phyloP scores from a whole-genome alignment of 2,888 invertebrate genomes.

The Exephanes ischioxanthus region DNA sequence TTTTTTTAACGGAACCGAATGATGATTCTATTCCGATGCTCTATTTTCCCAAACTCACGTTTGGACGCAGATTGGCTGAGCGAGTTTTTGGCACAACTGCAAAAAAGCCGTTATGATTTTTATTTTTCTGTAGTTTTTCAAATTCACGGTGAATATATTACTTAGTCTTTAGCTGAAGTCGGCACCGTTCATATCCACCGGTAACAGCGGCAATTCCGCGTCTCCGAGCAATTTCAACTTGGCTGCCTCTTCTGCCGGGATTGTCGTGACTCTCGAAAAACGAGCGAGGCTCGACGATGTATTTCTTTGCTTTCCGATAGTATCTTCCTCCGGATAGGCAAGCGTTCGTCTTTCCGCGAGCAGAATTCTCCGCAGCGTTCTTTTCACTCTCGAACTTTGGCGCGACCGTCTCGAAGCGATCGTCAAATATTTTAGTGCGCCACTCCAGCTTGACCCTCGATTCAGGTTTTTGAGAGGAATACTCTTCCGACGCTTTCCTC shows the following conservation, averaged over 20 bases:
- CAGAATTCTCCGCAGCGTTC: not conserved
- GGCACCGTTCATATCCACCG: slow-evolving; percentile 45
- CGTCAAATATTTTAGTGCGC: slow-evolving; percentile 7
- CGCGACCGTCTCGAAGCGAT: slow-evolving; percentile 17
- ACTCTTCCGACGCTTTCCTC: slow-evolving; percentile 3
- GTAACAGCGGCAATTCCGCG: slow-evolving; percentile 20
- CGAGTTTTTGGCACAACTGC: slow-evolving; percentile 71
- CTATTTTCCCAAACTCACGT: slow-evolving; percentile 54
- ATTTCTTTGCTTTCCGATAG: slow-evolving; percentile 44
- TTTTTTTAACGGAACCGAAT: slow-evolving; percentile 24
- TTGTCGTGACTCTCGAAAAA: slow-evolving; percentile 71
- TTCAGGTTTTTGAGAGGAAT: not conserved
- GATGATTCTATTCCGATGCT: slow-evolving; percentile 38
- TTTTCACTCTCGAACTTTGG: slow-evolving; percentile 34
- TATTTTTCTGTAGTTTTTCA: not conserved
- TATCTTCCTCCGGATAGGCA: slow-evolving; percentile 25
- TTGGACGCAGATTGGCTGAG: slow-evolving; percentile 62
- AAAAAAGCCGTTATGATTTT: slow-evolving; percentile 64
- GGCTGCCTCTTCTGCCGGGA: slow-evolving; percentile 62
- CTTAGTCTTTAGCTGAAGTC: slow-evolving; percentile 60
- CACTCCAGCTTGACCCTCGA: slow-evolving; percentile 21
- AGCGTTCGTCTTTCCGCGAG: slow-evolving; percentile 34
- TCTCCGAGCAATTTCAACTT: slow-evolving; percentile 66
- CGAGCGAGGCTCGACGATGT: slow-evolving; percentile 54
- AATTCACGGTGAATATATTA: slow-evolving; percentile 26